phyloP scores from a whole-genome alignment of 2,113 vertebrate genomes.

The Eurystomus gularis region DNA sequence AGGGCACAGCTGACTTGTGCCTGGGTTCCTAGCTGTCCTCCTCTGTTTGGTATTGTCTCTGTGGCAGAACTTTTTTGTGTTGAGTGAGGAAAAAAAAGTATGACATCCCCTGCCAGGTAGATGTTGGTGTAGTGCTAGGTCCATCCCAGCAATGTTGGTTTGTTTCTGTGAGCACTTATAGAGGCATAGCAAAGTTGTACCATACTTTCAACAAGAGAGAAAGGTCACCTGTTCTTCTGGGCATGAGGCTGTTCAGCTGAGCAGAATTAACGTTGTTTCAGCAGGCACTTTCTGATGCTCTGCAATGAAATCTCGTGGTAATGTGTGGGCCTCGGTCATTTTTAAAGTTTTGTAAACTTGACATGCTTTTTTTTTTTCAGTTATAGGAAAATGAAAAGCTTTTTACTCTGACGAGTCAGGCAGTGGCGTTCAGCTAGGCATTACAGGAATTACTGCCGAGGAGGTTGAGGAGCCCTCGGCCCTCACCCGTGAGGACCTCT shows the following conservation, averaged over 20 bases:
- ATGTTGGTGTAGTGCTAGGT: neutral
- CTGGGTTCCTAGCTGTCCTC: neutral
- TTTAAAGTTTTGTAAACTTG: neutral
- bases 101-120: neutral
- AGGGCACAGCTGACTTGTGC: neutral
- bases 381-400: neutral
- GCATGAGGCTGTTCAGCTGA: neutral
- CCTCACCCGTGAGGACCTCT: conserved; percentile 19
- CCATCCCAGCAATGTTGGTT: neutral
- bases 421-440: neutral
- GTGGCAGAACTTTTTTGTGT: neutral
- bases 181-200: neutral
- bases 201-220: accelerated
- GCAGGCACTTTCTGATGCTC: neutral
- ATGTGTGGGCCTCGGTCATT: accelerated
- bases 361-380: neutral
- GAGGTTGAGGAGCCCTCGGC: neutral
- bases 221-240: neutral
- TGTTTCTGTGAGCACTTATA: neutral
- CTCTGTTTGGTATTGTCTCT: neutral
- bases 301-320: neutral
- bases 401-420: neutral
- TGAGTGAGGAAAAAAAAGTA: neutral
- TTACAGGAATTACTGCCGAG: neutral
- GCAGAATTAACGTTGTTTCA: neutral